Base-by-base conservation (phyloP, 64 coral and sea anemone genomes). In the Dendrophyllia cribrosa region DNA sequence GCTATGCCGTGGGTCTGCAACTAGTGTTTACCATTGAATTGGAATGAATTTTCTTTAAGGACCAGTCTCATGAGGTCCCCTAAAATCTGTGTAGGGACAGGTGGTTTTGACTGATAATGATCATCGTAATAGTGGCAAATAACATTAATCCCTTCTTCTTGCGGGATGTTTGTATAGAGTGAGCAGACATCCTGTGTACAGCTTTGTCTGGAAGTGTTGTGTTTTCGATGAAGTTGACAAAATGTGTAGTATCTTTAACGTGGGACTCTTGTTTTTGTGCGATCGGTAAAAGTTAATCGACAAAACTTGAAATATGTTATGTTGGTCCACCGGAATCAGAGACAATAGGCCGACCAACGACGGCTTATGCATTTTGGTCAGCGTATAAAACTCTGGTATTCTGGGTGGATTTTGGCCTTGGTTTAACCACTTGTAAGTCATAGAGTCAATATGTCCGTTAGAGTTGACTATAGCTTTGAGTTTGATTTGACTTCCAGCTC, bases 331-430 rank as follows among this genome's bases (percentile, higher is more conserved):
- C 75, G 46, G n/a, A 13, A 52, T 4, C 48, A 22, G 75, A 51
- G 51, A 78, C 19, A 21, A 78, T 53, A 47, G 6, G 13, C 75
- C 48, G 48, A 56, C 75, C 20, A 52, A 52, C 6, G 22, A 34
- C 25, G 51, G 51, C 43, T 83, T 83, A 65, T 85, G 82, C 3
- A 67, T 85, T 67, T 85, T 85, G 34, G 82, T 67, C 46, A 85
- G 59, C 7, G 82, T 85, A 19, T 85, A 85, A 43, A 85, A 68
- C 64, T 68, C 82, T 34, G 59, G 59, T 85, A 85, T 34, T 69
- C 82, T 58, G 7, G 44, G 59, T 7, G 82, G 82, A 20, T 56
- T 61, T 26, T 85, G 82, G 44, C 52, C 49, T 64, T 85, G 59
- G 23, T 56, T 25, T 24, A 85, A 48, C 60, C 82, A 85, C 44